Percentiles rank a stretch among this genome's conserved stretches.
Conservation (phyloP, 2,888 invertebrate species). For the Ramazzottius varieornatus region DNA sequence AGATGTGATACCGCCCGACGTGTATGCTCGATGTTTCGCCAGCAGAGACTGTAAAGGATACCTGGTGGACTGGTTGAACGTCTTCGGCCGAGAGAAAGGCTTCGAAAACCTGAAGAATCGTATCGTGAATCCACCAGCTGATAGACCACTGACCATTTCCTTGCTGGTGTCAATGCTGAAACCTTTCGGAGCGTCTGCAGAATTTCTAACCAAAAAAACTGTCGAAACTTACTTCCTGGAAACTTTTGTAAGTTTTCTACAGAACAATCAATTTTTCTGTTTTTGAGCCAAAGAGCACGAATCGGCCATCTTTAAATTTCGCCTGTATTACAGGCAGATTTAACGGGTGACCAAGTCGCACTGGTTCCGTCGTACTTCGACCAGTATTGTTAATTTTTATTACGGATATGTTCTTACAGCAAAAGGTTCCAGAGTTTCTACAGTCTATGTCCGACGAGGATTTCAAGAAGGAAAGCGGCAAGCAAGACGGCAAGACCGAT, state of each 20-base stretch:
- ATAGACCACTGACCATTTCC: background rate
- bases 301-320: too few species aligned
- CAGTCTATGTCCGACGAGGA: constrained; percentile 83
- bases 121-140: background rate
- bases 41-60: background rate
- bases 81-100: background rate
- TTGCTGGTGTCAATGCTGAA: background rate
- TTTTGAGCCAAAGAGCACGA: too few species aligned
- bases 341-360: too few species aligned
- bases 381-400: too few species aligned
- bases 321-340: too few species aligned
- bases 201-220: background rate
- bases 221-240: background rate
- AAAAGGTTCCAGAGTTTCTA: constrained; percentile 61
- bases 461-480: constrained; percentile 74
- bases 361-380: too few species aligned
- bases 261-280: too few species aligned
- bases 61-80: background rate
- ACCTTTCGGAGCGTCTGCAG: background rate
- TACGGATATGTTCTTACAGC: too few species aligned
- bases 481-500: constrained; percentile 64
- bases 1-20: background rate
- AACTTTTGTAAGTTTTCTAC: background rate
- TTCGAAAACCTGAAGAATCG: background rate
- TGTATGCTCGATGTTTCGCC: background rate